phyloP scores from a whole-genome alignment of 2,113 vertebrate species.

The Vombatus ursinus region DNA sequence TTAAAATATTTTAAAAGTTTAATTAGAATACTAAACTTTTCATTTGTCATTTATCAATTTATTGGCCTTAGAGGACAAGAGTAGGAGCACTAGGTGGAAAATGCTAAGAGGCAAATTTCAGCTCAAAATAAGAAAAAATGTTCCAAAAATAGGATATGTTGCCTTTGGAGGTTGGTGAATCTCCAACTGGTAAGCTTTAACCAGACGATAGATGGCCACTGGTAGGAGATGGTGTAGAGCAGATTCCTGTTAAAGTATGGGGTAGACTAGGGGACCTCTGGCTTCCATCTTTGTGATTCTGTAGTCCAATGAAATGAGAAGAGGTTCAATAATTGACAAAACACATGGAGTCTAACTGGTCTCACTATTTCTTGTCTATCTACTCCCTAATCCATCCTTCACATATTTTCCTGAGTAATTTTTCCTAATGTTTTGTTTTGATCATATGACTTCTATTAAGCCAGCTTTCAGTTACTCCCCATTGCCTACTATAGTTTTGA shows the following conservation, averaged over 20 bases:
- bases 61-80: constrained; percentile 17
- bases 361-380: not conserved
- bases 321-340: not conserved
- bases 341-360: not conserved
- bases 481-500: not conserved
- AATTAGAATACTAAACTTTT: not conserved
- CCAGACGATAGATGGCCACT: not conserved
- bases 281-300: not conserved
- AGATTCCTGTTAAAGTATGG: not conserved
- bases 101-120: not conserved
- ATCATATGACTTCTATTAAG: not conserved
- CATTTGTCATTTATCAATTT: constrained; percentile 35
- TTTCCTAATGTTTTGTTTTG: not conserved
- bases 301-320: not conserved
- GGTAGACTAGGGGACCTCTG: not conserved
- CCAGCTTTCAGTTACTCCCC: not conserved
- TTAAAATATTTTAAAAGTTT: not conserved
- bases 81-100: not conserved
- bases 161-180: not conserved
- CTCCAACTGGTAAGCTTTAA: not conserved
- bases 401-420: not conserved
- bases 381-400: not conserved
- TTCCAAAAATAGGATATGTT: not conserved
- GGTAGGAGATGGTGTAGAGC: not conserved
- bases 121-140: not conserved